Percentiles rank a stretch among this genome's conserved stretches.
phyloP scores from a whole-genome alignment of 2,797 vertebrate species.

The Centroberyx gerrardi region DNA sequence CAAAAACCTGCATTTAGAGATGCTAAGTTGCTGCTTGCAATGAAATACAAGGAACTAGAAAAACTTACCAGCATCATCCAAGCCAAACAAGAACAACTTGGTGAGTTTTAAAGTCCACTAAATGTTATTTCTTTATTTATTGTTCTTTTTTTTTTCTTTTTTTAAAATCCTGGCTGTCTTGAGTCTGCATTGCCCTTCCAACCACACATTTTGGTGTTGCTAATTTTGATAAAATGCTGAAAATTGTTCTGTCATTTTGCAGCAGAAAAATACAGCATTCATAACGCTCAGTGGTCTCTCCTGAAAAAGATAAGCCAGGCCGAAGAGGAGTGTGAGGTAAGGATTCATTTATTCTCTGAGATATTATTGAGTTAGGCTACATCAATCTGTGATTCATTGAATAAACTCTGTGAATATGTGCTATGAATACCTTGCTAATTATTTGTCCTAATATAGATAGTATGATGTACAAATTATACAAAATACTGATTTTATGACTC shows the following conservation, averaged over 20 bases:
- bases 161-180: neutral
- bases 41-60: constrained; percentile 68
- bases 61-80: constrained; percentile 49
- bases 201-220: too few relatives aligned
- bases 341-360: neutral
- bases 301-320: constrained; percentile 49
- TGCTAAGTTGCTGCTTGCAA: constrained; percentile 62
- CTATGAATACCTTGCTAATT: too few relatives aligned
- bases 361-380: neutral
- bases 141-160: neutral
- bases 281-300: constrained; percentile 44
- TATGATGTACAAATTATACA: too few relatives aligned
- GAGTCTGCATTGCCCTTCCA: neutral
- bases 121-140: too few relatives aligned
- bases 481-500: too few relatives aligned
- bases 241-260: constrained; percentile 3
- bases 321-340: constrained; percentile 68
- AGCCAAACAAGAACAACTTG: constrained; percentile 66
- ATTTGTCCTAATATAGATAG: too few relatives aligned
- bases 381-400: neutral
- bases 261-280: constrained; percentile 51
- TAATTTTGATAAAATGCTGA: neutral
- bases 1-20: constrained; percentile 62
- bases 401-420: too few relatives aligned
- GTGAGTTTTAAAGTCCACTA: constrained; percentile 44